Evolutionary conservation across 37 sponge, comb jelly and placozoan species (phyloP), one percentile per base, ranked within the genome.

Genomic region (Hexactinellida sp.): DNA sequence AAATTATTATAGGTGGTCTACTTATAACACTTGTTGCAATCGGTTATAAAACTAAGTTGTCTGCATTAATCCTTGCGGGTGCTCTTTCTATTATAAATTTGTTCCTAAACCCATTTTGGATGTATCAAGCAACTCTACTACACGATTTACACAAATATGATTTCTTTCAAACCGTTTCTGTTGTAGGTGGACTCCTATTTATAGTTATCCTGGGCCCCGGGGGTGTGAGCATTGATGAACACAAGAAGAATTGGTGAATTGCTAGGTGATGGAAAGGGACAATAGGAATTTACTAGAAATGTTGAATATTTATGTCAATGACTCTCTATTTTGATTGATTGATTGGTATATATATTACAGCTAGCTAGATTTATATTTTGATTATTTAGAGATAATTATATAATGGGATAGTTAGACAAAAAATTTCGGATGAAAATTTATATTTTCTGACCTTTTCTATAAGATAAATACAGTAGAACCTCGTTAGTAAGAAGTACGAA

Each of bases 151-250:
- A 93, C 85, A 98, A 95, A 85, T 98, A 98, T 85, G 99, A 98
- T 86, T 98, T 98, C 88, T 98, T 98, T 76, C 99, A 98, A 89
- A 95, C 94, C 0, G 37, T 98, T 37, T 98, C 99, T 30, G 99
- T 98, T 52, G 90, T 98, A 85, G 99, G 99, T 37, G 99, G 99
- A 32, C 90, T 98, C 32, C 90, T 98, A 55, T 90, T 90, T 71
- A 93, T 98, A 24, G 96, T 98, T 24, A 91, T 94, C 9, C 92
- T 94, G 39, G 99, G 99, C 0, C 99, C 99, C 0, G 99, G 99
- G 24, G 99, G 99, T 36, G 93, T 98, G 37, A 98, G 99, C 82
- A 38, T 92, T 54, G 99, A 98, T 83, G 99, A 95, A 37, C 94
- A 94, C 91, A 98, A 98, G 91, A 98, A 94, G 89, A 88, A 92